Percentiles rank a stretch among this genome's conserved stretches.
Conservation (phyloP, 2,888 invertebrate genomes). For the Geophilus truncorum region DNA sequence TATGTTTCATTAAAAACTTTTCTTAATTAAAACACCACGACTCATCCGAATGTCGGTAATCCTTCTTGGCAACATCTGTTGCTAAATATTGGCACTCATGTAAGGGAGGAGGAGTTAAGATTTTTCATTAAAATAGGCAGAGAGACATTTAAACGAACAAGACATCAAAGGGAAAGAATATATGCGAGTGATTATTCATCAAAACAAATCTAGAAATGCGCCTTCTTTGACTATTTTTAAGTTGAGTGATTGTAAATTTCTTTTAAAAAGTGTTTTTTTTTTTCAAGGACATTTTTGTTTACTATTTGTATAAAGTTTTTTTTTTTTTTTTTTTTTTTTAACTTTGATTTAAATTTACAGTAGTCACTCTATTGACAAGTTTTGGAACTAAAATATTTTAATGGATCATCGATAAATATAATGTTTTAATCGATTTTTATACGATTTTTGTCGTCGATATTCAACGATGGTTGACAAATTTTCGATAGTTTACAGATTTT, state of each 20-base stretch:
- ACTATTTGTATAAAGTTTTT: too few relatives aligned
- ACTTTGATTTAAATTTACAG: too few relatives aligned
- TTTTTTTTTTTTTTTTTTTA: too few relatives aligned
- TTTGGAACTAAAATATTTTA: too few relatives aligned
- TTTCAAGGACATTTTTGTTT: too few relatives aligned
- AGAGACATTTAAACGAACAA: neutral
- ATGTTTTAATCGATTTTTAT: too few relatives aligned
- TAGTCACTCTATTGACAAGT: too few relatives aligned
- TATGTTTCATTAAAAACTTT: neutral
- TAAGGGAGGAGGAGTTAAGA: neutral
- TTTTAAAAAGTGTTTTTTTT: too few relatives aligned
- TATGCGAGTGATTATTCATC: neutral
- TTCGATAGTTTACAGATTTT: too few relatives aligned
- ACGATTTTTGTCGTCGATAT: too few relatives aligned
- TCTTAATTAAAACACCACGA: neutral
- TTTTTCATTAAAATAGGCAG: slow-evolving; percentile 10
- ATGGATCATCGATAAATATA: too few relatives aligned
- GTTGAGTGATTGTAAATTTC: neutral
- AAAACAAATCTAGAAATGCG: neutral
- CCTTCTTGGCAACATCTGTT: slow-evolving; percentile 10
- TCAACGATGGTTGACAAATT: too few relatives aligned
- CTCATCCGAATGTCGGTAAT: neutral
- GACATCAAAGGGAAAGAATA: neutral
- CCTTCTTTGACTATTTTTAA: neutral
- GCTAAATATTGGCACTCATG: neutral